Percentiles rank a stretch among this genome's conserved stretches.
Conservation (phyloP, 1,140 invertebrate species). For the Drosophila leontia region DNA sequence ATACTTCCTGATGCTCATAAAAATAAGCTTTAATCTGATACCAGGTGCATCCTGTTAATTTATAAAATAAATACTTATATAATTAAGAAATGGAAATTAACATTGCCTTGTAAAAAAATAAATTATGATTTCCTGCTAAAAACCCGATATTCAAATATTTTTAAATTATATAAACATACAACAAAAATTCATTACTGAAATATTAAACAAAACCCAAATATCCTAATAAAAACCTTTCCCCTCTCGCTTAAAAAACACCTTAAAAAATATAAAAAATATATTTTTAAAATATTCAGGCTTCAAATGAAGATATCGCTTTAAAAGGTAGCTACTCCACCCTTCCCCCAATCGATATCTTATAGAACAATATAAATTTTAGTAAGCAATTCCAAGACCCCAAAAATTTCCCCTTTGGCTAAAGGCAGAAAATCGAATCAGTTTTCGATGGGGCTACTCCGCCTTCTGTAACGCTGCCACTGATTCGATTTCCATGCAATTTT, state of each 20-base stretch:
- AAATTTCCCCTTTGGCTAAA: slow-evolving; percentile 29
- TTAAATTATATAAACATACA: too few species aligned
- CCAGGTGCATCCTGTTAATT: neutral
- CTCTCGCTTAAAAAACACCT: neutral
- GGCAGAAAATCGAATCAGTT: slow-evolving; percentile 67
- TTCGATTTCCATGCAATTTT: slow-evolving; percentile 82
- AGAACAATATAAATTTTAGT: slow-evolving; percentile 3
- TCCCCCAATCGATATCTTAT: neutral
- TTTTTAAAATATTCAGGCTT: neutral
- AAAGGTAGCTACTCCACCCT: neutral
- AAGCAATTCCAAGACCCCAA: slow-evolving; percentile 26
- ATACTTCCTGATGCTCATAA: neutral
- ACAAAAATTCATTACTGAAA: too few species aligned
- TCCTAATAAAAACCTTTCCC: neutral
- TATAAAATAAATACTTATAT: neutral
- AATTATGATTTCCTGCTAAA: neutral
- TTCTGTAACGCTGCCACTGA: slow-evolving; percentile 51
- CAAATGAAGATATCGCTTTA: neutral
- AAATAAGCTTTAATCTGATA: rapidly evolving
- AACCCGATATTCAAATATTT: neutral
- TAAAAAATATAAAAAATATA: neutral
- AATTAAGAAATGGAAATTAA: neutral
- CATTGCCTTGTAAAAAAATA: neutral
- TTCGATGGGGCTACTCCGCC: slow-evolving; percentile 22
- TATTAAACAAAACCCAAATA: neutral